Evolutionary conservation across 30 jellyfish, hydroid and myxozoan genomes (phyloP), one percentile per base, ranked within the genome.

Genomic region (Hydractinia echinata): DNA sequence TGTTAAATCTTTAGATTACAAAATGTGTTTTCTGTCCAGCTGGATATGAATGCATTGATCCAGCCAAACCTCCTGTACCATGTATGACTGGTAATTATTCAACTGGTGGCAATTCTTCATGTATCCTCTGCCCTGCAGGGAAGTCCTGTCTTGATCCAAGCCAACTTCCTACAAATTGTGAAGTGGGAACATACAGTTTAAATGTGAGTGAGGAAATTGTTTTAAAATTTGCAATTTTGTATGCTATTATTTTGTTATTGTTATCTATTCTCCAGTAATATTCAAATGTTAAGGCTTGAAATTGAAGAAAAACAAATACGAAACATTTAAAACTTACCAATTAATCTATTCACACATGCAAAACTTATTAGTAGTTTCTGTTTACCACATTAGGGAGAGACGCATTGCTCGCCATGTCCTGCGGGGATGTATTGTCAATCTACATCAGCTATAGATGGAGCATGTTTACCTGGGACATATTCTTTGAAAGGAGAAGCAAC

Each of bases 71-170:
- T 9, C 97, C 97, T 4, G 91, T 82, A 11, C 97, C 97, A 1
- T 91, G 97, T 53, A 83, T 78, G 51, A 70, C 71, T 52, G 97
- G 97, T 21, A 81, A 90, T 10, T 86, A 85, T 78, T 91, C 97
- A 51, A 21, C 87, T 10, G 97, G 97, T 20, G 95, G 91, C 7
- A 91, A 91, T 82, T 78, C 97, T 14, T 16, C 95, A 54, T 91
- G 97, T 73, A 21, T 54, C 51, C 76, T 79, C 7, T 91, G 97
- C 76, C 97, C 95, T 10, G 97, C 89, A 21, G 97, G 97, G 15
- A 87, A 91, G 39, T 86, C 96, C 53, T 91, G 97, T 76, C 88
- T 85, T 4, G 95, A 91, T 77, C 95, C 97, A n/a, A 53, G 95
- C 52, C 86, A 81, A 49, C 87, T 85, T 10, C 97, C 97, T 4